Evolutionary conservation across 2,113 vertebrate genomes (phyloP).

Genomic region (Astatotilapia flaviijosephi): DNA sequence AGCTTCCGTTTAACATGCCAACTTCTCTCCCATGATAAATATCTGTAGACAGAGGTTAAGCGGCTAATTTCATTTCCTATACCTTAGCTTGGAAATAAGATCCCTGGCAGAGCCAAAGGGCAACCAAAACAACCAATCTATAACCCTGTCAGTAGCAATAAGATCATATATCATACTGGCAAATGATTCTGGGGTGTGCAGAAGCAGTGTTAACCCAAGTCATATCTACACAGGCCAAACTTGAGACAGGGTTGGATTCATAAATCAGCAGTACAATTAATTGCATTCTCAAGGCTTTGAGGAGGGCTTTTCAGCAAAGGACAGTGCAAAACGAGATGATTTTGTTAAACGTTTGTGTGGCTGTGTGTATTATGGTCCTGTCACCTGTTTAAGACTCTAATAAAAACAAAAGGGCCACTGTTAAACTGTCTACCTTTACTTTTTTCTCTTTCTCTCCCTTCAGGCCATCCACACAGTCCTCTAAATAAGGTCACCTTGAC

Average conservation of each 20-base stretch:
- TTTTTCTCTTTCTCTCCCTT: slow-evolving; percentile 14
- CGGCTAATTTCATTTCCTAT: slow-evolving; percentile 46
- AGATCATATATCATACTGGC: slow-evolving; percentile 34
- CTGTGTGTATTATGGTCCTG: neutral
- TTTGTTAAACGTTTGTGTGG: neutral
- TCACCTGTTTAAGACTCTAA: neutral
- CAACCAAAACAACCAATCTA: slow-evolving; percentile 61
- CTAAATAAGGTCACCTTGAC: slow-evolving; percentile 93
- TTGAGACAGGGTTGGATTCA: neutral
- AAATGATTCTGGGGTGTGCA: slow-evolving; percentile 1
- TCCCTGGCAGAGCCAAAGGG: slow-evolving; percentile 48
- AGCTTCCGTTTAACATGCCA: neutral
- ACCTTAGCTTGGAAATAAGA: slow-evolving; percentile 28
- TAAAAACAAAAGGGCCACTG: neutral
- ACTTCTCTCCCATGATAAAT: slow-evolving; percentile 31
- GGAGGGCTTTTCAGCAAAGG: neutral
- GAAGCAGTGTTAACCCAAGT: neutral
- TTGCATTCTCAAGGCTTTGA: neutral
- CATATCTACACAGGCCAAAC: neutral
- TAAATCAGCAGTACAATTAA: slow-evolving; percentile 26
- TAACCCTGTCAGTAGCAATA: slow-evolving; percentile 41
- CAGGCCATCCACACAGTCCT: slow-evolving; percentile 90
- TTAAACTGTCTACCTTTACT: neutral
- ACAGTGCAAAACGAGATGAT: neutral
- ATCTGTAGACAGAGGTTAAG: slow-evolving; percentile 45